Evolutionary conservation across 2,888 invertebrate genomes (phyloP), one percentile per base, ranked within the genome.

Genomic region (Drosophila antonietae): DNA sequence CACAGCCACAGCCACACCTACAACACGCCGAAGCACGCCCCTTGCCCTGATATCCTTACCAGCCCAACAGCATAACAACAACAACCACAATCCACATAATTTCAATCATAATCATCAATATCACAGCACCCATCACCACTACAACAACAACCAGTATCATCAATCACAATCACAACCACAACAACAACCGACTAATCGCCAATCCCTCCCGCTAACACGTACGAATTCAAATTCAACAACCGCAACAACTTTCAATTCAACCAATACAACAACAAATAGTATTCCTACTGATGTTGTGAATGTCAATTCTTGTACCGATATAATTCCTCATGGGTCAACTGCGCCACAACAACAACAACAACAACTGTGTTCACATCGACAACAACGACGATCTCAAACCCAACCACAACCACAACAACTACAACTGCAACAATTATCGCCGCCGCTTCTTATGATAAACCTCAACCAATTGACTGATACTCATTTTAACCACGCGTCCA

Each of bases 281-380:
- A 90, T 90, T 88, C 84, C 87, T 91, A 91, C 92, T 92, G 91
- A 92, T 92, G 92, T 91, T 92, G 92, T 92, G 92, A 91, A 91
- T 92, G 89, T 92, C 90, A 92, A 91, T 92, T 92, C 92, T 92
- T 92, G 90, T 92, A 92, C 91, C 89, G 92, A 91, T 89, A 90
- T 91, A 90, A 92, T 92, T 92, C 89, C 92, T 88, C 88, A 90
- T 84, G 86, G 84, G 78, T 87, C 87, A 53, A 72, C 82, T 75
- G 62, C 84, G 65, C 72, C 72, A 59, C 78, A 70, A 66, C 78
- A 71, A 63, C 78, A 70, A 66, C 78, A 71, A 63, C 80, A 55
- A 68, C 79, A 73, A 68, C 59, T 79, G 73, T 78, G 76, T 77
- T 82, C 73, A 76, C 77, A 68, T 65, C 80, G 56, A 68, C 73